A percentile compares a stretch with the other conserved stretches of the same genome.
phyloP scores from a whole-genome alignment of 2,113 vertebrate genomes.

The Marmota monax region DNA sequence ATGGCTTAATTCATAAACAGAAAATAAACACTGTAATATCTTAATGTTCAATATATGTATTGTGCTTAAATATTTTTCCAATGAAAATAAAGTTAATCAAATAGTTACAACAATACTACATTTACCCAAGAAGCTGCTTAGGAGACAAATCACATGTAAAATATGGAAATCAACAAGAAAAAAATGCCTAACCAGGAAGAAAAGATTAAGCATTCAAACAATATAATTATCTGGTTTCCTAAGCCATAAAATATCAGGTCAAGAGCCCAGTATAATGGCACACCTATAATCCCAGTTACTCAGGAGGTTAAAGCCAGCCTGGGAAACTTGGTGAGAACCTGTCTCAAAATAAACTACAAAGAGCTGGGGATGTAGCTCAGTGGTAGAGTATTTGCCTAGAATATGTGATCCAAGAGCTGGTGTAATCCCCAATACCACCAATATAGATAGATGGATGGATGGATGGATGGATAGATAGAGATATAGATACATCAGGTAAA shows the following conservation, averaged over 20 bases:
- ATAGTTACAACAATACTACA: not conserved
- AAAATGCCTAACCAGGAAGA: not conserved
- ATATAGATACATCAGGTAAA: not conserved
- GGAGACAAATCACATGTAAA: not conserved
- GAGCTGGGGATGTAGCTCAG: not conserved
- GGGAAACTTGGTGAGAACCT: not conserved
- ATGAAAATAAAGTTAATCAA: slow-evolving; percentile 6
- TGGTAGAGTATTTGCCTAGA: not conserved
- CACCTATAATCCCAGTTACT: not conserved
- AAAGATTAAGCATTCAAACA: not conserved
- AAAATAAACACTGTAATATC: not conserved
- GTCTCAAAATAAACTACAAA: not conserved
- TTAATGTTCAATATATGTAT: not conserved
- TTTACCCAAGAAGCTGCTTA: slow-evolving; percentile 2
- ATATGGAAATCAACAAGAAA: not conserved
- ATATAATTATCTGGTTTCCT: not conserved
- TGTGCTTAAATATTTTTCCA: not conserved
- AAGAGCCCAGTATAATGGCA: not conserved
- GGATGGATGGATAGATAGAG: too few relatives aligned
- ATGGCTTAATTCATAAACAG: slow-evolving; percentile 1
- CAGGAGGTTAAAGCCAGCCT: not conserved
- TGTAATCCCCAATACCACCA: not conserved
- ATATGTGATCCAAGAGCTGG: not conserved
- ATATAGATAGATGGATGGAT: too few relatives aligned
- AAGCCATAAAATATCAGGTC: not conserved